Percentiles rank a stretch among this genome's conserved stretches.
These are phyloP conservation scores for Melitaea cinxia DNA, from an alignment of 1,140 invertebrate genomes.

Conservation along the genomic window DNA sequence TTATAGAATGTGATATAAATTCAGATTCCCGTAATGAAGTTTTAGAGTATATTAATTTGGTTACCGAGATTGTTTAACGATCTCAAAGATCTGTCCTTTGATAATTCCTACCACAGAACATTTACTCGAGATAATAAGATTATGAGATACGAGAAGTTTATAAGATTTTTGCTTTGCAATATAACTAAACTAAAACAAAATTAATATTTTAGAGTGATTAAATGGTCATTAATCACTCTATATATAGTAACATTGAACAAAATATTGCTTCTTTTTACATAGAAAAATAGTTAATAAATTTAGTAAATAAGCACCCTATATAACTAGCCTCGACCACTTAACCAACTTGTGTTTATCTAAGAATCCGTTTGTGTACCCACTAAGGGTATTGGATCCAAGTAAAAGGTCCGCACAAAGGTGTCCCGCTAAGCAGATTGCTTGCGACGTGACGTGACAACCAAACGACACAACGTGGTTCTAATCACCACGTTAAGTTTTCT, in stretches of 20 bases:
- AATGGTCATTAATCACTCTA: too few species aligned
- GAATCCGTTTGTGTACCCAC: conserved; percentile 57
- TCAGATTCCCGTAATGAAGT: not conserved
- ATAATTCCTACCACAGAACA: not conserved
- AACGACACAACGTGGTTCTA: conserved; percentile 47
- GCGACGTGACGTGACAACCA: conserved; percentile 60
- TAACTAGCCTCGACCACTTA: not conserved
- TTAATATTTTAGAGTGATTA: too few species aligned
- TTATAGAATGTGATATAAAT: conserved; percentile 4
- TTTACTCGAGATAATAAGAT: too few species aligned
- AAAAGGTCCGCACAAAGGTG: conserved; percentile 60
- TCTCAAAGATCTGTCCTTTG: not conserved
- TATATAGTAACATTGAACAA: too few species aligned
- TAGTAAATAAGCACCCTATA: not conserved
- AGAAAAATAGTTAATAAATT: not conserved
- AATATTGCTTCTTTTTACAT: too few species aligned
- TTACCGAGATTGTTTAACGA: not conserved
- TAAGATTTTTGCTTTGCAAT: too few species aligned
- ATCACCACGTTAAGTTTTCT: conserved; percentile 50
- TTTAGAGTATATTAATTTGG: not conserved
- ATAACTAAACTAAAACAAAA: too few species aligned
- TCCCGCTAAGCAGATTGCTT: conserved; percentile 69
- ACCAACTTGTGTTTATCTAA: conserved; percentile 49
- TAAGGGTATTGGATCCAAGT: conserved; percentile 54
- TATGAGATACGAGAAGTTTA: too few species aligned